Conservation (phyloP, 2,888 invertebrate genomes). For the Gastrophysa polygoni region DNA sequence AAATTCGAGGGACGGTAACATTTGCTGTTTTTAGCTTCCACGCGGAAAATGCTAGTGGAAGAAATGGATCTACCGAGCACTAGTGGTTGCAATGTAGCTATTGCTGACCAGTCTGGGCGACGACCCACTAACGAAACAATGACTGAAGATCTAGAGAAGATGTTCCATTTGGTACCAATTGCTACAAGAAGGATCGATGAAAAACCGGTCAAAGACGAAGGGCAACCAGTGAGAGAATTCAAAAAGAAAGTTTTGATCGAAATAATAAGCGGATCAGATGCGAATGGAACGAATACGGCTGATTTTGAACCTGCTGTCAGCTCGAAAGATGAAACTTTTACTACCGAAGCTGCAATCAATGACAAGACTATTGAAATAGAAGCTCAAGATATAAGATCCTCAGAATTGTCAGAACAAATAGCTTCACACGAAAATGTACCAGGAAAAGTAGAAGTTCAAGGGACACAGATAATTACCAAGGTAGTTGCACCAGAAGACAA, state of each 20-base stretch:
- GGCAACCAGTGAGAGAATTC: constrained; percentile 12
- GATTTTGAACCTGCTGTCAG: not conserved
- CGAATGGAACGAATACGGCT: not conserved
- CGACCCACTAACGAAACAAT: too few species aligned
- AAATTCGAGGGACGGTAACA: too few species aligned
- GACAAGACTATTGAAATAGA: not conserved
- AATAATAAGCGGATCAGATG: constrained; percentile 19
- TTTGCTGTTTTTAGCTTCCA: constrained; percentile 16
- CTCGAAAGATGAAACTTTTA: too few species aligned
- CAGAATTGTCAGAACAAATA: constrained; percentile 5
- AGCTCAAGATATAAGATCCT: not conserved
- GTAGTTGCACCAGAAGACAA: not conserved
- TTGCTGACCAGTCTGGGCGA: too few species aligned
- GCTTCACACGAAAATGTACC: not conserved
- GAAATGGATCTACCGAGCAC: constrained; percentile 9
- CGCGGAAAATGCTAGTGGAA: constrained; percentile 14
- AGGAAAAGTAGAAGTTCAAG: not conserved
- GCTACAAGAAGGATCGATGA: not conserved
- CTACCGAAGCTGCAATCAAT: not conserved
- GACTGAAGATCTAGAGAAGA: not conserved
- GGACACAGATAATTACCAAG: too few species aligned
- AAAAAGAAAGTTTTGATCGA: constrained; percentile 20
- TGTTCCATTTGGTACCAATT: not conserved
- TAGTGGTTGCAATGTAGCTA: not conserved
- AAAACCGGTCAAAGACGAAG: constrained; percentile 17